Evolutionary conservation across 2,888 invertebrate species (phyloP), one percentile per base, ranked within the genome.

Genomic region (Leptura quadrifasciata): DNA sequence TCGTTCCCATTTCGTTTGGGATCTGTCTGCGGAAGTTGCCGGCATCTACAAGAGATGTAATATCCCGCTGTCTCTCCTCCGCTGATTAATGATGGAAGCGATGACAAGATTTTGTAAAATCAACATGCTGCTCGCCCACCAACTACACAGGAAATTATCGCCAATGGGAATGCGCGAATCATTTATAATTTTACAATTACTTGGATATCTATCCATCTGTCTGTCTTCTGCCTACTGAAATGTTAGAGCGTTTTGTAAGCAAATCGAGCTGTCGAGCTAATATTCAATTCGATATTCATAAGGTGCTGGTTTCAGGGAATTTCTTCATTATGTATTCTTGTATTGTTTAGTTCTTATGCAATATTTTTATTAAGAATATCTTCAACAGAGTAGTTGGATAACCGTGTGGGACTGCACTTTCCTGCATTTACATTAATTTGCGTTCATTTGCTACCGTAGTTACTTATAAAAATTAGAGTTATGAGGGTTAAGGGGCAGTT

Each of bases 31-130:
- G 87, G 87, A 87, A 86, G 86, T 83, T 83, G 84, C 82, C 85
- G 83, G 85, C 87, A 86, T 87, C 88, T 88, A 85, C 87, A 86
- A 86, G 87, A 87, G 87, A 87, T 85, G 87, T 86, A 88, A 88
- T 88, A 88, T 88, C 88, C 88, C 88, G 87, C 87, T 88, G 88
- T 88, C 87, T 87, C 85, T 83, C 83, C 83, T 82, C 84, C 77
- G 79, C 86, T 87, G 87, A 88, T 88, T 88, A 88, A 88, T 88
- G 88, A 88, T 87, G 86, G 83, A 86, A 84, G 82, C 84, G 84
- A 84, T 84, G 84, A 85, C 85, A 82, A 84, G 84, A 84, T 84
- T 84, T 84, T 82, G 81, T 81, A 82, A 82, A 84, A 84, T 85
- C 85, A 83, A 82, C 83, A 83, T 82, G 83, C 82, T 76, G 77